These are phyloP conservation scores for Aldabrachelys gigantea DNA, from an alignment of 2,113 vertebrate species.

Conservation along the genomic window DNA sequence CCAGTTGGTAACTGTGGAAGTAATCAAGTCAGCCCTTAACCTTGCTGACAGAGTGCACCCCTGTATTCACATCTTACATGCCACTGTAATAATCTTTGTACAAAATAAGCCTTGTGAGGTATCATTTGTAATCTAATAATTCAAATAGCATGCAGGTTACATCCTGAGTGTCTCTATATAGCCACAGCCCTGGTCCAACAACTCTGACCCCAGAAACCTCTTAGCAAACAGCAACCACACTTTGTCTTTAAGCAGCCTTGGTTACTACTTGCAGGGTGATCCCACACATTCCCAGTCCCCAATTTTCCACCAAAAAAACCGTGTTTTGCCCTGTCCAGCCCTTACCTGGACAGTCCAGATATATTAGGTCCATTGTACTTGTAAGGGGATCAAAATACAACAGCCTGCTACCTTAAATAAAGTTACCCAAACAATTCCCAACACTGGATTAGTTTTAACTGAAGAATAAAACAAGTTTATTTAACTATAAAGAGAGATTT, in stretches of 20 bases:
- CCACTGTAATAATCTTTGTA: not conserved
- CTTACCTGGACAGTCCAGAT: not conserved
- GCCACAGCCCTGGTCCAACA: not conserved
- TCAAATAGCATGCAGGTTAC: not conserved
- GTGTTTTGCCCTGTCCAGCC: not conserved
- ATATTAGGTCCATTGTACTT: not conserved
- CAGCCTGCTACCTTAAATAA: not conserved
- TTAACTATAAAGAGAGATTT: not conserved
- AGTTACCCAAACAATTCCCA: not conserved
- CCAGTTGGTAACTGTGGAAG: not conserved
- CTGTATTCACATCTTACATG: not conserved
- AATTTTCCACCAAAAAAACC: not conserved
- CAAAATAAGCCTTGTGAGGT: not conserved
- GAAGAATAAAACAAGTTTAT: not conserved
- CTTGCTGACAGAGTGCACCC: not conserved
- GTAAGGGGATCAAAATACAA: not conserved
- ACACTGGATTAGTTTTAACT: not conserved
- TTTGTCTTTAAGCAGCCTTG: not conserved
- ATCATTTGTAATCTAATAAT: not conserved
- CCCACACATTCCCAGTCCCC: not conserved
- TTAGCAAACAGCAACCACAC: not conserved
- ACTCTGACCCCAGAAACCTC: not conserved
- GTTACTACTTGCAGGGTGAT: not conserved
- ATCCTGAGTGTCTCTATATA: not conserved
- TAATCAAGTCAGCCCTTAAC: not conserved